Evolutionary conservation across 2,113 vertebrate species (phyloP).

Genomic region (Brienomyrus longianalis): DNA sequence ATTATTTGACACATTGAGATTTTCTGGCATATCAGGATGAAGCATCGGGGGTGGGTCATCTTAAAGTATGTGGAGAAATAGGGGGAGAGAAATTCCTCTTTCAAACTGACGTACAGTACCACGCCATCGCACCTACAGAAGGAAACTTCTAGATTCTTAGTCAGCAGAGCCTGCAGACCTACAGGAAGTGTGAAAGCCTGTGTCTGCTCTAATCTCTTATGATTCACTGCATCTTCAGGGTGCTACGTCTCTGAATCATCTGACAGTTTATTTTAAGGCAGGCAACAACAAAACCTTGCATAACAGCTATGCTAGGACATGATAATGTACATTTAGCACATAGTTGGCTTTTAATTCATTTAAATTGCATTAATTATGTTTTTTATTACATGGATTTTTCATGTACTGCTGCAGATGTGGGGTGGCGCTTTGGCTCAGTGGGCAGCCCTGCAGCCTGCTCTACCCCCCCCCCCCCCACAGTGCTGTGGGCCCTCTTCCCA

Average conservation of each 20-base stretch:
- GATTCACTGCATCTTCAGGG: slow-evolving; percentile 8
- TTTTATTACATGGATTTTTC: not conserved
- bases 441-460: not conserved
- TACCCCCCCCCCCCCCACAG: not conserved
- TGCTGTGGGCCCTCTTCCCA: not conserved
- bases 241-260: not conserved
- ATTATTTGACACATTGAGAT: not conserved
- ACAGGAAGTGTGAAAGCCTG: slow-evolving; percentile 3
- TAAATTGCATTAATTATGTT: not conserved
- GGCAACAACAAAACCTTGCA: not conserved
- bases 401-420: not conserved
- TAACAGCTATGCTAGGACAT: not conserved
- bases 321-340: not conserved
- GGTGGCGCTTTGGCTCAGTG: not conserved
- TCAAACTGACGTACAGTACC: not conserved
- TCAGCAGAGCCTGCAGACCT: not conserved
- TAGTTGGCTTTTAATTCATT: not conserved
- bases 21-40: not conserved
- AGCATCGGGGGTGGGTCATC: not conserved
- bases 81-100: not conserved
- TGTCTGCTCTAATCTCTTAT: not conserved
- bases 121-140: not conserved
- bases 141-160: not conserved
- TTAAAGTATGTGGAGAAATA: not conserved
- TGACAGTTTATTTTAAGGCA: slow-evolving; percentile 6